Evolutionary conservation across 2,888 invertebrate species (phyloP), one percentile per base, ranked within the genome.

Genomic region (Lucinisca nassula): DNA sequence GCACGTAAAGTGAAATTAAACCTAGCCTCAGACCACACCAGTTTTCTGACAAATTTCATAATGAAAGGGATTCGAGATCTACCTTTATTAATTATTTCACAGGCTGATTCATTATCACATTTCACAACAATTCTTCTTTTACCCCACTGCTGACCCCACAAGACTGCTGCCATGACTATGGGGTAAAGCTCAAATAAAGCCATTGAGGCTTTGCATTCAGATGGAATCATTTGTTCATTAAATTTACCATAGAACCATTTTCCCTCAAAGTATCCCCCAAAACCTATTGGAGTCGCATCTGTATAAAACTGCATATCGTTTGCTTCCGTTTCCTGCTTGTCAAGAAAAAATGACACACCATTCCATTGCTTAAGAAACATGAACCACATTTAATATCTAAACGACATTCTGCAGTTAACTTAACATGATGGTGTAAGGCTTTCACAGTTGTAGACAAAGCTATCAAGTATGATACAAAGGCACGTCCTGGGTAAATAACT

Each of bases 401-500:
- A 30, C 76, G 58, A 37, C 79, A 84, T 24, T 74, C 80, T 1
- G n/a, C n/a, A 40, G 58, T 73, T 12, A 89, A 27, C 30, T 75
- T 81, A 0, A 89, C 76, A 37, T 82, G 75, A 51, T 79, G 82
- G 40, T 77, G 72, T 17, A 84, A 24, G n/a, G 80, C 75, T 21
- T 38, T 73, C 4, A 84, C 84, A 17, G 73, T 82, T 1, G 74
- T 40, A 30, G 85, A 76, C 45, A 90, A 61, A 12, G 21, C 14
- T 14, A 82, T 45, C 10, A 90, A 84, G 32, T 88, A 86, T n/a
- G 88, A 83, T 12, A 88, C 79, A 70, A 90, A 90, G 32, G 83
- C 67, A 27, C 87, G 32, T 32, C 88, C 87, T 3, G 83, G 88
- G 27, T 73, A 30, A 8, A 90, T 67, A 2, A 90, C 90, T 45